Conservation (phyloP, 2,113 vertebrate species). For the Daboia siamensis region DNA sequence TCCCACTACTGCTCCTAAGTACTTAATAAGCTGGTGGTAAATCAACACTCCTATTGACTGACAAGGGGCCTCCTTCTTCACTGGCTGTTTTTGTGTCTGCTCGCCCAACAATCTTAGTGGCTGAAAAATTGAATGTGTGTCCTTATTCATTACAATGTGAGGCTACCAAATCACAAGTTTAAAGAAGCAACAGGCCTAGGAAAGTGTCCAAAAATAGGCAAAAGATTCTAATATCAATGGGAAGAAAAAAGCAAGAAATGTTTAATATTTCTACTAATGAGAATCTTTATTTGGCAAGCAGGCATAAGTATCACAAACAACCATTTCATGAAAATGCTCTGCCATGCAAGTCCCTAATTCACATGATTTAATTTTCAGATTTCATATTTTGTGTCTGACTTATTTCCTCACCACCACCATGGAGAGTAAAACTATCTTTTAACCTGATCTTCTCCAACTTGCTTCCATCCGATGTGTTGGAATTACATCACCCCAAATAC, state of each 20-base stretch:
- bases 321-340: neutral
- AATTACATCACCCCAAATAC: neutral
- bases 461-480: neutral
- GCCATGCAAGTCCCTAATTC: neutral
- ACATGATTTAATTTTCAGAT: neutral
- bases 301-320: neutral
- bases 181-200: neutral
- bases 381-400: too few relatives aligned
- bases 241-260: neutral
- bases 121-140: neutral
- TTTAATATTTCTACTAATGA: neutral
- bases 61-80: neutral
- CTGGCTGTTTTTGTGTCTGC: neutral
- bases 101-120: neutral
- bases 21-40: neutral
- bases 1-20: neutral
- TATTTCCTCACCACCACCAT: neutral
- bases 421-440: neutral
- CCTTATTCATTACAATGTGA: neutral
- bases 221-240: neutral
- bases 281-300: neutral
- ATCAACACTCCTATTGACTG: neutral
- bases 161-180: neutral
- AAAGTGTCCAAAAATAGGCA: neutral
- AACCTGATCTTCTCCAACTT: neutral